Base-by-base conservation (phyloP, 2,113 vertebrate genomes). In the Puffinus mauretanicus region DNA sequence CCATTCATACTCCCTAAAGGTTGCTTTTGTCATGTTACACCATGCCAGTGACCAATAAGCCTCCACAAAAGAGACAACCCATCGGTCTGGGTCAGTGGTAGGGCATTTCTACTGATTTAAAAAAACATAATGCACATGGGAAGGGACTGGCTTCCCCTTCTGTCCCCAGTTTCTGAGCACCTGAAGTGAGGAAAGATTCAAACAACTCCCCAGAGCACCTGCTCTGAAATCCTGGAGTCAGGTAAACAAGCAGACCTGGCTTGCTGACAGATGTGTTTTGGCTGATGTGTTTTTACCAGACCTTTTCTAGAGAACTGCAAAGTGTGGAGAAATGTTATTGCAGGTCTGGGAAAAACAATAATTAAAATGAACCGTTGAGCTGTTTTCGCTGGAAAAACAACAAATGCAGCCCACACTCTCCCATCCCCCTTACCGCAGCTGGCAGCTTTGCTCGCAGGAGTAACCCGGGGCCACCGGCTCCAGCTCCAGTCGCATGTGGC, bases 341-440 rank as follows among this genome's bases (percentile, higher is more conserved):
- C 30, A 64, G 73, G 7, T 34, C 86, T 85, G 77, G 66, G 42
- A 78, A 94, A 78, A 79, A 80, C 80, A 82, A 66, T 86, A 82
- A 97, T 96, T 97, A 88, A 95, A 91, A 93, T 10, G 60, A 97
- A 92, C 66, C 3, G 3, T n/a, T 67, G 79, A 92, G 70, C 82
- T 95, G 40, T 92, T 81, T 94, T 88, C n/a, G 13, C 76, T 92
- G 90, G 76, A 93, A 97, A 78, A 94, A 91, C 86, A 95, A 91
- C 67, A 77, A 71, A 54, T 30, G 55, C 76, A 88, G 78, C 91
- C 95, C 79, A 90, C 76, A 44, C n/a, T 65, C 13, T 94, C 93
- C 96, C 96, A 94, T 93, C 93, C 92, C 93, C 84, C 94, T 89
- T 38, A 42, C 38, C 1, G 4, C 82, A 36, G 36, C 65, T 80